Conservation (phyloP, 2,888 invertebrate genomes). For the Deladenus siricidicola region DNA sequence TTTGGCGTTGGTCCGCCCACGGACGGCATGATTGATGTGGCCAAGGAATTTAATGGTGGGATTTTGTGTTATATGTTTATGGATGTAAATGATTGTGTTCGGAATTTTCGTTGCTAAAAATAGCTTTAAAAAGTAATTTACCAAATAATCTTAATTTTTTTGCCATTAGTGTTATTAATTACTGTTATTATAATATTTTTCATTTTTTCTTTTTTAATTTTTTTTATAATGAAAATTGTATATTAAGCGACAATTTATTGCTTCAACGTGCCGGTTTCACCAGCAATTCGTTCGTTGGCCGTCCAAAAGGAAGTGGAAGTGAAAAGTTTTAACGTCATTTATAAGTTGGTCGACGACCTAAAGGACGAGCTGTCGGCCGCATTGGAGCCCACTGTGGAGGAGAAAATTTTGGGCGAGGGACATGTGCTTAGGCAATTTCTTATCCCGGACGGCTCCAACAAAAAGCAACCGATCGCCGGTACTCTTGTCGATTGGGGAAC, state of each 20-base stretch:
- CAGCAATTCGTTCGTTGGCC: constrained; percentile 57
- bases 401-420: constrained; percentile 68
- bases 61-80: constrained; percentile 6
- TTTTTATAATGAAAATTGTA: constrained; percentile 20
- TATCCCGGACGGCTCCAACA: constrained; percentile 63
- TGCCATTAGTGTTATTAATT: too few species aligned
- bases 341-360: constrained; percentile 75
- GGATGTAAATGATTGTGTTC: not conserved
- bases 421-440: constrained; percentile 59
- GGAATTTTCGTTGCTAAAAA: not conserved
- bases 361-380: constrained; percentile 67
- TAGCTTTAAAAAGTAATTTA: not conserved
- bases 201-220: too few species aligned
- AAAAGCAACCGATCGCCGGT: constrained; percentile 60
- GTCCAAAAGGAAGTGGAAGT: constrained; percentile 61
- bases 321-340: constrained; percentile 77
- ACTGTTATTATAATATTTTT: too few species aligned
- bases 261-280: constrained; percentile 67
- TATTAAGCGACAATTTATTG: constrained; percentile 74
- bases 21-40: constrained; percentile 74
- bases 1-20: constrained; percentile 81
- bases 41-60: constrained; percentile 57
- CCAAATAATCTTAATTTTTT: too few species aligned
- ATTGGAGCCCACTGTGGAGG: constrained; percentile 68
- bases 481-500: constrained; percentile 47